These are phyloP conservation scores for Drosophila neonasuta DNA, from an alignment of 2,888 invertebrate species.

Conservation along the genomic window DNA sequence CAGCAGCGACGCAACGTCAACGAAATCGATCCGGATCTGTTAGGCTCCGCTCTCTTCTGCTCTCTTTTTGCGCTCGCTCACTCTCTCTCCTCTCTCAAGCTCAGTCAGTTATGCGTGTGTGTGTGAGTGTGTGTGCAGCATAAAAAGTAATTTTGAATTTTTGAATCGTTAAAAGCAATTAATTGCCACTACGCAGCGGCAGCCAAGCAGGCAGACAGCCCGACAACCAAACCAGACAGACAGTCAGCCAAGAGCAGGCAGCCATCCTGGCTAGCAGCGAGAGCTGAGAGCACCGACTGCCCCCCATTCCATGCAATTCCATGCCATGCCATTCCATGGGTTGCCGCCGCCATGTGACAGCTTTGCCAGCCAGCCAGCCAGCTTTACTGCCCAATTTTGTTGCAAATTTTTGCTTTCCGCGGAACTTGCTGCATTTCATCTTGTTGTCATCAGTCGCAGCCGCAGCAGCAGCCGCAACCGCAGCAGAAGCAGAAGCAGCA, in stretches of 20 bases:
- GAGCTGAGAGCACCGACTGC: not conserved
- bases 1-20: slow-evolving; percentile 61
- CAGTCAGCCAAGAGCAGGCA: slow-evolving; percentile 43
- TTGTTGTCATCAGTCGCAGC: slow-evolving; percentile 62
- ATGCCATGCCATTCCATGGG: slow-evolving; percentile 34
- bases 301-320: not conserved
- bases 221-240: slow-evolving; percentile 37
- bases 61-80: slow-evolving; percentile 37
- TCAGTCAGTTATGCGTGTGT: slow-evolving; percentile 15
- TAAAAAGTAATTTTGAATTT: slow-evolving; percentile 76
- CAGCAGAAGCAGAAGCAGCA: slow-evolving; percentile 39
- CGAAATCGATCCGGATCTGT: slow-evolving; percentile 75
- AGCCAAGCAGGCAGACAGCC: slow-evolving; percentile 35
- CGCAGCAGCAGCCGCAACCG: slow-evolving; percentile 42
- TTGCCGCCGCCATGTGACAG: slow-evolving; percentile 43
- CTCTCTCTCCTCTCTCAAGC: slow-evolving; percentile 3
- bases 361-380: slow-evolving; percentile 36
- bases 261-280: slow-evolving; percentile 62
- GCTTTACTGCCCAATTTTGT: slow-evolving; percentile 76
- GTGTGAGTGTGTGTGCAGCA: slow-evolving; percentile 58
- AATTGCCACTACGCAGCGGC: slow-evolving; percentile 73
- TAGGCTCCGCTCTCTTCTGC: slow-evolving; percentile 13
- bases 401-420: slow-evolving; percentile 77
- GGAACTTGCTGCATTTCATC: slow-evolving; percentile 75
- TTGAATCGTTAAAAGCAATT: slow-evolving; percentile 78